phyloP scores from a whole-genome alignment of 1,140 invertebrate species.

The Hyposmocoma kahamanoa region DNA sequence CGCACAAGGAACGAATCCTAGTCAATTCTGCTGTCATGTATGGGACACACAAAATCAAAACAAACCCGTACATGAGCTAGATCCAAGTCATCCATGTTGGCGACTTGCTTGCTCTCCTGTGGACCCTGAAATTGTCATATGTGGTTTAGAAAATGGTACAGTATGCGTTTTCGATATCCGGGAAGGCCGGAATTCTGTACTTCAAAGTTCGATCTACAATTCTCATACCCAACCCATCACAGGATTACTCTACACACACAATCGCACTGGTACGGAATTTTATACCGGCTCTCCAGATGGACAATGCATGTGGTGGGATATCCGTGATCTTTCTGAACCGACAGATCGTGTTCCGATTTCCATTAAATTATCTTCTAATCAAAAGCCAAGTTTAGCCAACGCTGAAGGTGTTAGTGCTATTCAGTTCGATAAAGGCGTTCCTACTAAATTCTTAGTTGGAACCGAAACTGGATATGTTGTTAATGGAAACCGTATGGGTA shows the following conservation, averaged over 20 bases:
- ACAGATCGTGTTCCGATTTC: constrained; percentile 79
- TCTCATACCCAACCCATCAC: constrained; percentile 83
- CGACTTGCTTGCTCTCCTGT: constrained; percentile 89
- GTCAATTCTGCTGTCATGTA: constrained; percentile 63
- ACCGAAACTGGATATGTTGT: constrained; percentile 84
- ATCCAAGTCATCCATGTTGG: constrained; percentile 79
- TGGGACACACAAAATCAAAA: constrained; percentile 92
- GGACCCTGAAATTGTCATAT: constrained; percentile 85
- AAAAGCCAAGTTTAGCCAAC: constrained; percentile 77
- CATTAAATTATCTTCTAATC: constrained; percentile 79
- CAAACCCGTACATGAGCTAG: constrained; percentile 81
- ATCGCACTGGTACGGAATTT: constrained; percentile 87
- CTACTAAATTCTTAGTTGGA: constrained; percentile 81
- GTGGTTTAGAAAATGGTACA: constrained; percentile 88
- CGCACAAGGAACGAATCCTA: constrained; percentile 56
- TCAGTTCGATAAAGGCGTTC: constrained; percentile 90
- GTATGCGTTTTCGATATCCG: constrained; percentile 85
- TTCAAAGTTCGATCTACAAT: constrained; percentile 74
- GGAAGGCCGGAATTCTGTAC: constrained; percentile 74
- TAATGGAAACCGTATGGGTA: constrained; percentile 85
- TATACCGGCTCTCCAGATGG: constrained; percentile 91
- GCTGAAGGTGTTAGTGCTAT: constrained; percentile 84
- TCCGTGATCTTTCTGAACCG: constrained; percentile 82
- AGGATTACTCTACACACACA: constrained; percentile 83
- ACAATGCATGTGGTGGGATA: constrained; percentile 89